A percentile compares a stretch with the other conserved stretches of the same genome.
Conservation (phyloP, 2,888 invertebrate genomes). For the Troides oblongomaculatus region DNA sequence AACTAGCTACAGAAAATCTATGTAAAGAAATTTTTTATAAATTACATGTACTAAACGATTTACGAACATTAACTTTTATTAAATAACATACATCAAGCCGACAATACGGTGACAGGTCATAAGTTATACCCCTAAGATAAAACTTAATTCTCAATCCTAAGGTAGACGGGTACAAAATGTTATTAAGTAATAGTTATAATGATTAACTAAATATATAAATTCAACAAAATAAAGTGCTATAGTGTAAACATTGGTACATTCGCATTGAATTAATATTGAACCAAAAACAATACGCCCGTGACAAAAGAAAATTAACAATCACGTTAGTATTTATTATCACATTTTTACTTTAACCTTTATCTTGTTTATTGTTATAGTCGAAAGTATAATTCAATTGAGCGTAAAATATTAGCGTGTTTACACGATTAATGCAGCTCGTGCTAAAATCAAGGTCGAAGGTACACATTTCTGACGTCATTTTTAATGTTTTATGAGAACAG, state of each 20-base stretch:
- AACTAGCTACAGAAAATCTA: no score
- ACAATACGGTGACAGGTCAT: conserved; percentile 16
- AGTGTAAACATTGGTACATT: conserved; percentile 10
- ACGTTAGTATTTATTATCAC: neutral
- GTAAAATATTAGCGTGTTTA: conserved; percentile 38
- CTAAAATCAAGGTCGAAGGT: conserved; percentile 42
- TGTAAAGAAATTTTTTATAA: no score
- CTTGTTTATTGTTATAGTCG: no score
- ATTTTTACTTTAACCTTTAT: no score
- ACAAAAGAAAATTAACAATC: neutral
- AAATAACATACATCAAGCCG: conserved; percentile 22
- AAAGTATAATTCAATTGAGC: conserved; percentile 41
- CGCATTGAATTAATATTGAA: conserved; percentile 5
- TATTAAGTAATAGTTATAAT: no score
- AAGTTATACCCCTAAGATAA: conserved; percentile 22
- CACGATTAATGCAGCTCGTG: conserved; percentile 53
- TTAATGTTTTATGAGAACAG: conserved; percentile 5
- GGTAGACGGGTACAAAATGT: no score
- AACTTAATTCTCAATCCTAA: neutral
- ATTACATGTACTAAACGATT: no score
- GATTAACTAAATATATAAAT: neutral
- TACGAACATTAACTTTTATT: conserved; percentile 13
- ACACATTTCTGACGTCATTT: conserved; percentile 8
- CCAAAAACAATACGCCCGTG: neutral
- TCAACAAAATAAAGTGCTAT: conserved; percentile 1